Conservation (phyloP, 2,888 invertebrate genomes). For the Selenia dentaria region DNA sequence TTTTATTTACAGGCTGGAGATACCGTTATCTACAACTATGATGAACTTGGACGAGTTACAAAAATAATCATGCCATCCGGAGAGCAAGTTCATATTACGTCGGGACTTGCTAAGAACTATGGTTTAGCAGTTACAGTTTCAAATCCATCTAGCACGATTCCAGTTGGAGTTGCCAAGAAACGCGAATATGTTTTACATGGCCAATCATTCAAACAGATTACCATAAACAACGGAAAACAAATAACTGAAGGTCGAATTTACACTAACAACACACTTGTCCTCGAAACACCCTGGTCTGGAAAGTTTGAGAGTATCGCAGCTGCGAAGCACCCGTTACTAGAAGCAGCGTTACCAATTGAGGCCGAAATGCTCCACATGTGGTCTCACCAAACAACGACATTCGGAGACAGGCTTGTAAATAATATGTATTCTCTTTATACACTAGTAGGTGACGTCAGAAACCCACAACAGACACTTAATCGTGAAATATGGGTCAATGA, state of each 20-base stretch:
- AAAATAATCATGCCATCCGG: slow-evolving; percentile 96
- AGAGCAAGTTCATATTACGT: slow-evolving; percentile 92
- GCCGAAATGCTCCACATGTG: slow-evolving; percentile 96
- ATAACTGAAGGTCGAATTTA: slow-evolving; percentile 90
- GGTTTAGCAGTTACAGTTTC: slow-evolving; percentile 90
- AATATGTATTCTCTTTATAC: slow-evolving; percentile 93
- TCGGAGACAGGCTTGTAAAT: slow-evolving; percentile 90
- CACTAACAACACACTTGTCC: slow-evolving; percentile 91
- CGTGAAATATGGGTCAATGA: slow-evolving; percentile 96
- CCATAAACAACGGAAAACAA: slow-evolving; percentile 88
- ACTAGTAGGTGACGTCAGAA: slow-evolving; percentile 93
- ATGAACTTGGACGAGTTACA: slow-evolving; percentile 93
- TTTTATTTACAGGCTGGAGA: slow-evolving; percentile 87
- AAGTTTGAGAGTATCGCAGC: slow-evolving; percentile 90
- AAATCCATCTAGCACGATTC: slow-evolving; percentile 77
- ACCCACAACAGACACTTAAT: slow-evolving; percentile 93
- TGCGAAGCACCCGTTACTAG: slow-evolving; percentile 92
- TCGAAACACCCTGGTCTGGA: slow-evolving; percentile 90
- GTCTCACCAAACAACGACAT: slow-evolving; percentile 92
- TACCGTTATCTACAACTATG: slow-evolving; percentile 96
- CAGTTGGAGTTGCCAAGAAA: slow-evolving; percentile 83
- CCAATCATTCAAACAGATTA: slow-evolving; percentile 87
- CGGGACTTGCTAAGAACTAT: slow-evolving; percentile 90
- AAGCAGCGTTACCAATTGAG: slow-evolving; percentile 93
- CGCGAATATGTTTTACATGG: slow-evolving; percentile 86